phyloP scores from a whole-genome alignment of 1,140 invertebrate species.

The Drosophila bocqueti region DNA sequence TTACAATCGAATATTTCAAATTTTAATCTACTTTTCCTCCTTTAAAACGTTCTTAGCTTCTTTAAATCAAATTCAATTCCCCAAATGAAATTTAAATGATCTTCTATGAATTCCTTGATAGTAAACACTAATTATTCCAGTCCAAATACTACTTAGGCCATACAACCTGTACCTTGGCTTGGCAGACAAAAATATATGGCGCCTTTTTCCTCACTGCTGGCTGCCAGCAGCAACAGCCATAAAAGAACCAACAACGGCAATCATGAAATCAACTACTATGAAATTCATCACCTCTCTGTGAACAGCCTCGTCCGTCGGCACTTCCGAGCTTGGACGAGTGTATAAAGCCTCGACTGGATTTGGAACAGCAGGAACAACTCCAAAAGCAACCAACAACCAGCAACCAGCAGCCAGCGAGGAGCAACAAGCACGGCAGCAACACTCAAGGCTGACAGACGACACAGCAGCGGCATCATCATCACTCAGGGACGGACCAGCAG shows the following conservation, averaged over 20 bases:
- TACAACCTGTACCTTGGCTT: neutral
- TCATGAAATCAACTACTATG: constrained; percentile 85
- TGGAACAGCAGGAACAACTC: constrained; percentile 47
- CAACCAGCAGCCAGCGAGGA: constrained; percentile 24
- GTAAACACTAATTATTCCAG: neutral
- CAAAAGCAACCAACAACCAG: constrained; percentile 18
- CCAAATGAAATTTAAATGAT: too few species aligned
- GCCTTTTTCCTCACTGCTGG: neutral
- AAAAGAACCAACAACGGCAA: constrained; percentile 57
- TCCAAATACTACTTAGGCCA: neutral
- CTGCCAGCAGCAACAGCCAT: constrained; percentile 33
- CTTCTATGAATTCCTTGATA: neutral
- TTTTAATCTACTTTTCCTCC: too few species aligned
- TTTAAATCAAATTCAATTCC: too few species aligned
- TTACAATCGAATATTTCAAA: neutral
- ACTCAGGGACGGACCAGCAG: constrained; percentile 54
- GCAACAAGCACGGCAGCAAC: constrained; percentile 43
- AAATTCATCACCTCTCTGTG: constrained; percentile 81
- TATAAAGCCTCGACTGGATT: constrained; percentile 62
- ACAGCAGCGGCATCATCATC: constrained; percentile 60
- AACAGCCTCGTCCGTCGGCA: constrained; percentile 73
- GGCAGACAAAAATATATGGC: constrained; percentile 14
- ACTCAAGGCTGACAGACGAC: constrained; percentile 41
- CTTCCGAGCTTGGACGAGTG: constrained; percentile 64
- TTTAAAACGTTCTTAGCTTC: too few species aligned